Evolutionary conservation across 2,113 vertebrate genomes (phyloP).

Genomic region (Ramphastos sulfuratus): DNA sequence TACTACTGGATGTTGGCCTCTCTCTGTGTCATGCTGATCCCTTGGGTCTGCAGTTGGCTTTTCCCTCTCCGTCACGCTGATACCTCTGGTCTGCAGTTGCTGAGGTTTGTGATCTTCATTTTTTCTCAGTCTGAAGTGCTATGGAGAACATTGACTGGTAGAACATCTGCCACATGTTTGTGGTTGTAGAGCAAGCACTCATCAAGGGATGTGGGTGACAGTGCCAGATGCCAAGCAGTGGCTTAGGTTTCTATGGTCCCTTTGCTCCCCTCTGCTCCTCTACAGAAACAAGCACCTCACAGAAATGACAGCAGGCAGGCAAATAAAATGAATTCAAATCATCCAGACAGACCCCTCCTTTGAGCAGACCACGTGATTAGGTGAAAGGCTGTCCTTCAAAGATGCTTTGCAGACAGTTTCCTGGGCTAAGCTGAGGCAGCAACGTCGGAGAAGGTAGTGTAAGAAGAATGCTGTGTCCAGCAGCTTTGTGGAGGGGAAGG

Average conservation of each 20-base stretch:
- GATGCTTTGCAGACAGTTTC: background rate
- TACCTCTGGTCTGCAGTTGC: background rate
- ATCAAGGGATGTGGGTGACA: background rate
- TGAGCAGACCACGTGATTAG: background rate
- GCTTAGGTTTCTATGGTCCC: background rate
- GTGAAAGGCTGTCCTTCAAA: background rate
- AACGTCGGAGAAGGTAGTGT: background rate
- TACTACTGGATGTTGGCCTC: background rate
- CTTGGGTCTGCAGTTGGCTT: background rate
- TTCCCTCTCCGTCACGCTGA: no score
- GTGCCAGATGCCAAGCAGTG: background rate
- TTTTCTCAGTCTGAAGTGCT: background rate
- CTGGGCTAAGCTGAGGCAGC: background rate
- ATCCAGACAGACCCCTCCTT: background rate
- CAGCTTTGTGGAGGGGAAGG: background rate
- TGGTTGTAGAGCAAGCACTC: background rate
- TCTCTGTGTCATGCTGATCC: background rate
- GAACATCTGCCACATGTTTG: background rate
- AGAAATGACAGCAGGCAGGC: background rate
- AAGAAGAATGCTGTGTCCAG: background rate
- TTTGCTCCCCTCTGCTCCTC: background rate
- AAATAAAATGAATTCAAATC: background rate
- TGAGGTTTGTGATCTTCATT: background rate
- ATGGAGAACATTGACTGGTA: background rate
- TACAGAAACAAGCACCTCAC: background rate